Evolutionary conservation across 2,113 vertebrate genomes (phyloP).

Genomic region (Cettia cetti): DNA sequence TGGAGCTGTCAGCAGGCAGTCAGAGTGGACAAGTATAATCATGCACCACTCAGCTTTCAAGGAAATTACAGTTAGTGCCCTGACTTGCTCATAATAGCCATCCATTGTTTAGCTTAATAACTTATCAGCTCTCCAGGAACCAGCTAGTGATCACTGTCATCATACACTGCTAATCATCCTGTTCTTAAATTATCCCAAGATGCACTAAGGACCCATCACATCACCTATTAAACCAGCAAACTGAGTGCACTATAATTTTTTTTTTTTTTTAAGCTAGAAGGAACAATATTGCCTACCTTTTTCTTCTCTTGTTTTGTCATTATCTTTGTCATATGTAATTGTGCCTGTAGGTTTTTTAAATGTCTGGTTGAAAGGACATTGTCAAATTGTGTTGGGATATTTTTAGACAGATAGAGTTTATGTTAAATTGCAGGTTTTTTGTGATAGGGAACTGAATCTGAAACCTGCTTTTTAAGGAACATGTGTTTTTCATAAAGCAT

Average conservation of each 20-base stretch:
- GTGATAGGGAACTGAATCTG: neutral
- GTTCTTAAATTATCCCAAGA: constrained; percentile 13
- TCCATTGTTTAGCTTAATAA: constrained; percentile 63
- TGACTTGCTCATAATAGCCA: constrained; percentile 49
- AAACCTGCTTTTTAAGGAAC: neutral
- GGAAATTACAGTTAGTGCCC: constrained; percentile 48
- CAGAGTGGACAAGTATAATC: constrained; percentile 58
- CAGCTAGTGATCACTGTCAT: constrained; percentile 48
- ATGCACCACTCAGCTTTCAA: constrained; percentile 51
- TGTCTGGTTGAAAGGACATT: neutral
- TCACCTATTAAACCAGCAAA: constrained; percentile 33
- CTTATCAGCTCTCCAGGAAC: constrained; percentile 52
- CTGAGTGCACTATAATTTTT: neutral
- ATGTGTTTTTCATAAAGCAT: neutral
- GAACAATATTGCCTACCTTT: neutral
- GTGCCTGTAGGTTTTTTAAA: neutral
- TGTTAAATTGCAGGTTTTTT: neutral
- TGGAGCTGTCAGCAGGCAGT: constrained; percentile 43
- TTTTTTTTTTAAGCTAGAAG: neutral
- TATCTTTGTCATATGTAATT: neutral
- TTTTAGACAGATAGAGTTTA: neutral
- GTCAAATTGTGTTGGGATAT: neutral
- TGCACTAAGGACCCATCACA: constrained; percentile 33
- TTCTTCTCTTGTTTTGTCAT: neutral
- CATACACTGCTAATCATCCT: constrained; percentile 38